Conservation (phyloP, 2,797 vertebrate genomes). For the Anguilla anguilla region DNA sequence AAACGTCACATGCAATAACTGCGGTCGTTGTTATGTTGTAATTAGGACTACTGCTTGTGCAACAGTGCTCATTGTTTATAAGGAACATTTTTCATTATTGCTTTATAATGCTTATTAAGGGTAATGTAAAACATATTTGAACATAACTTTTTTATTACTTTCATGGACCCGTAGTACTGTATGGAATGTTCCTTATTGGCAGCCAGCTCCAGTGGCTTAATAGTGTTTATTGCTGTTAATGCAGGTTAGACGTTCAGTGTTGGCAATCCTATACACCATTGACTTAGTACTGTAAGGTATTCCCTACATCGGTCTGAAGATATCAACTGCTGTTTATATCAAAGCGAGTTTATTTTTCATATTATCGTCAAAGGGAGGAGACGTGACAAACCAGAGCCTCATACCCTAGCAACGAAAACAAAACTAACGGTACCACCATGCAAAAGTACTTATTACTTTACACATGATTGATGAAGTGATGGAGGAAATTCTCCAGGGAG, state of each 20-base stretch:
- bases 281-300: not conserved
- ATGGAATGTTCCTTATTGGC: not conserved
- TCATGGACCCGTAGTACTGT: not conserved
- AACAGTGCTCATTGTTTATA: not conserved
- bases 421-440: conserved; percentile 7
- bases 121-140: not conserved
- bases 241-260: not conserved
- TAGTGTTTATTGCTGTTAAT: not conserved
- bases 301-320: not conserved
- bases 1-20: not conserved
- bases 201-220: not conserved
- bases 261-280: not conserved
- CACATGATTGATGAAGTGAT: conserved; percentile 15
- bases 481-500: conserved; percentile 13
- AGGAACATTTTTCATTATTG: not conserved
- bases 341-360: not conserved
- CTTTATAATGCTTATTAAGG: not conserved
- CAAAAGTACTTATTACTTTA: conserved; percentile 15
- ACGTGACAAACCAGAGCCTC: conserved; percentile 23
- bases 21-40: not conserved
- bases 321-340: not conserved
- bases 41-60: not conserved
- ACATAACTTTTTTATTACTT: not conserved
- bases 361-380: conserved; percentile 8
- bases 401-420: conserved; percentile 28